Percentiles rank a stretch among this genome's conserved stretches.
Evolutionary conservation across 2,113 vertebrate species (phyloP).

Genomic region (Paralichthys olivaceus): DNA sequence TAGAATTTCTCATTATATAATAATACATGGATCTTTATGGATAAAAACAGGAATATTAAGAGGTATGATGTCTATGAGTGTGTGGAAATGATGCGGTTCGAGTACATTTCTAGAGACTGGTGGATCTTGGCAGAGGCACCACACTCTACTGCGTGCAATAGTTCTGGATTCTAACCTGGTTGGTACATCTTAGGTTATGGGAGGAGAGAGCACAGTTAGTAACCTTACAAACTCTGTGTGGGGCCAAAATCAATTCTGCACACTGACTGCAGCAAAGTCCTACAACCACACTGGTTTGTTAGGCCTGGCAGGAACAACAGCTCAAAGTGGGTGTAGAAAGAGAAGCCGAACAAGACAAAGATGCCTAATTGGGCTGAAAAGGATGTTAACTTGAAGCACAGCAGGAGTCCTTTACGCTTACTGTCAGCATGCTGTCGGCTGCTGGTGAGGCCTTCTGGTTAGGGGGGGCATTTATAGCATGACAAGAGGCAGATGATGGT

Average conservation of each 20-base stretch:
- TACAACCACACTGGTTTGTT: neutral
- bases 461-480: constrained; percentile 24
- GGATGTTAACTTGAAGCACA: constrained; percentile 40
- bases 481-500: constrained; percentile 3
- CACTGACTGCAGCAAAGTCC: constrained; percentile 15
- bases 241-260: constrained; percentile 23
- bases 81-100: too few species aligned
- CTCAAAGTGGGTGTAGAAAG: constrained; percentile 6
- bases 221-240: neutral
- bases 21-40: too few species aligned
- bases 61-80: too few species aligned
- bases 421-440: constrained; percentile 14
- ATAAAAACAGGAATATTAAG: too few species aligned
- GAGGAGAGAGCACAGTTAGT: neutral
- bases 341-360: constrained; percentile 28
- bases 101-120: too few species aligned
- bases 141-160: neutral
- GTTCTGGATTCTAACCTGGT: neutral
- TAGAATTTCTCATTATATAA: too few species aligned
- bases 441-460: constrained; percentile 6
- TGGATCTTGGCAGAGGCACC: too few species aligned
- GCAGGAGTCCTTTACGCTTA: constrained; percentile 18
- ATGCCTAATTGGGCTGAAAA: constrained; percentile 49
- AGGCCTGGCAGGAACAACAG: constrained; percentile 4
- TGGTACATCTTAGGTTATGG: neutral